phyloP scores from a whole-genome alignment of 1,140 invertebrate genomes.

The Babylonia areolata region DNA sequence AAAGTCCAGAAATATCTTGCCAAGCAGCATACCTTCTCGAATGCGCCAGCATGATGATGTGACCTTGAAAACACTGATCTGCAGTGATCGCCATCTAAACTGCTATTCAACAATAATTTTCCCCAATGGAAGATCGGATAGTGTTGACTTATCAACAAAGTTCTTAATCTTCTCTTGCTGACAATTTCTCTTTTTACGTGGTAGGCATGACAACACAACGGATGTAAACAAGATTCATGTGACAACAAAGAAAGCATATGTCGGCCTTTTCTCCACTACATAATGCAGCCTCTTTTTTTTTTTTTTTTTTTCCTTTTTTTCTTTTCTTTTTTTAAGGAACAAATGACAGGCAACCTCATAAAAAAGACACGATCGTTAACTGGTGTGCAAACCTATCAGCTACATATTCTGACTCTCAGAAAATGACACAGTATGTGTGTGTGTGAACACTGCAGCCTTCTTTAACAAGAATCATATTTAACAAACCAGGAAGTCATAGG shows the following conservation, averaged over 20 bases:
- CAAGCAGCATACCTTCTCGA: no score
- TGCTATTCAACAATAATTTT: not conserved
- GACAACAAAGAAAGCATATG: not conserved
- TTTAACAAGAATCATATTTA: no score
- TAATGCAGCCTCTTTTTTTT: not conserved
- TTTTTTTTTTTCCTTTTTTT: not conserved
- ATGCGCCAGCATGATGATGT: not conserved
- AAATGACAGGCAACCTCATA: no score
- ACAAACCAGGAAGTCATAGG: no score
- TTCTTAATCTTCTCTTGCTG: not conserved
- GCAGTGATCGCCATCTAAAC: not conserved
- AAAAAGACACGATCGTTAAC: no score
- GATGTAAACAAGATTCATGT: not conserved
- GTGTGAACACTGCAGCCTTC: no score
- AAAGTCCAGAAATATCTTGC: no score
- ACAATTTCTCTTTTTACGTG: not conserved
- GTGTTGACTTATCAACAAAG: not conserved
- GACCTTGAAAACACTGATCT: not conserved
- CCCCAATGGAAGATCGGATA: not conserved
- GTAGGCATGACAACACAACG: not conserved
- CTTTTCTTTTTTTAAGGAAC: no score
- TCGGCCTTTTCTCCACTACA: not conserved
- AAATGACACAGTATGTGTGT: no score
- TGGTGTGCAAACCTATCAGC: no score
- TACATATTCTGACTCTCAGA: no score